Conservation (phyloP, 1,140 invertebrate species). For the Choristoneura fumiferana region DNA sequence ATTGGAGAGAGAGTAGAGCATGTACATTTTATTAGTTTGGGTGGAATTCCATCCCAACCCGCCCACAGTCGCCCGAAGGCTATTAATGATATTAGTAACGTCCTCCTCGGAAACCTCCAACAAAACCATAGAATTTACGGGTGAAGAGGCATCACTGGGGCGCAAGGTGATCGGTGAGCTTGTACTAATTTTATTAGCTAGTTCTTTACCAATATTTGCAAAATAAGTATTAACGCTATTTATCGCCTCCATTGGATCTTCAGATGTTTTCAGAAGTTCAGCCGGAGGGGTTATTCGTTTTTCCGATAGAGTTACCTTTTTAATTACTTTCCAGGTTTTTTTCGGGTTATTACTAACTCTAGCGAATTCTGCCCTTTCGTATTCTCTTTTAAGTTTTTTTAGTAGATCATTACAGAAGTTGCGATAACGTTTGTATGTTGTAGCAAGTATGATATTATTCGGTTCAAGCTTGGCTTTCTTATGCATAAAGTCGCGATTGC, state of each 20-base stretch:
- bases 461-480: constrained; percentile 10
- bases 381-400: constrained; percentile 18
- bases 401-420: constrained; percentile 24
- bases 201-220: constrained; percentile 6
- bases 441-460: constrained; percentile 2
- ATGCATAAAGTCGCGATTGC: constrained; percentile 22
- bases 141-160: neutral
- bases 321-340: constrained; percentile 21
- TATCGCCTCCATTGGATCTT: neutral
- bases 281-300: neutral
- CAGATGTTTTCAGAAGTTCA: neutral
- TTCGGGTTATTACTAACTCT: constrained; percentile 14
- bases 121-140: neutral
- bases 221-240: constrained; percentile 18
- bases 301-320: neutral
- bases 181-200: neutral
- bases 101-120: constrained; percentile 12
- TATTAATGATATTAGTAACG: constrained; percentile 11
- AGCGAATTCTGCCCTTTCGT: neutral
- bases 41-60: too few relatives aligned
- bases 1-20: too few relatives aligned
- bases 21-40: too few relatives aligned
- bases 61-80: constrained; percentile 18
- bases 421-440: constrained; percentile 18
- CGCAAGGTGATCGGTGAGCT: too few relatives aligned